Evolutionary conservation across 2,797 vertebrate species (phyloP).

Genomic region (Gobio occitaniae): DNA sequence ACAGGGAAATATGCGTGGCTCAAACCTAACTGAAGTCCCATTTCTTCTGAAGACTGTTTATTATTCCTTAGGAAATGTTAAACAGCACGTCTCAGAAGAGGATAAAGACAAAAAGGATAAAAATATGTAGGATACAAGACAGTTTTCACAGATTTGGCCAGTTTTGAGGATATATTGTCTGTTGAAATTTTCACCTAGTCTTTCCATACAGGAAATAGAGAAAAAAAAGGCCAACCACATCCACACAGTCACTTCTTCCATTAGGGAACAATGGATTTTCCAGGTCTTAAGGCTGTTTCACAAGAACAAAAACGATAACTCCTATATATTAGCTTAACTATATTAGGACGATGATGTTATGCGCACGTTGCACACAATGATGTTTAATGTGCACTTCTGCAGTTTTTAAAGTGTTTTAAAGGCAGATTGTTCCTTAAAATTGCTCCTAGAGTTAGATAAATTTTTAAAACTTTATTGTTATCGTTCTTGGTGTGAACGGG

Average conservation of each 20-base stretch:
- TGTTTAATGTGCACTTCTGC: neutral
- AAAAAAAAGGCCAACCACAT: neutral
- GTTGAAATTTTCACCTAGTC: constrained; percentile 49
- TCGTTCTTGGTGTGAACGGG: neutral
- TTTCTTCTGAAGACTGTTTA: constrained; percentile 48
- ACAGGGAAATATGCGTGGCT: constrained; percentile 24
- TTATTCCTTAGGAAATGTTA: constrained; percentile 55
- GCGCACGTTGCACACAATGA: no score
- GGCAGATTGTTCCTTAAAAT: neutral
- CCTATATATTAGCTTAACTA: neutral
- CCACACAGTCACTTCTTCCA: constrained; percentile 26
- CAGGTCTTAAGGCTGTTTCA: constrained; percentile 23
- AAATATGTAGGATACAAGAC: constrained; percentile 48
- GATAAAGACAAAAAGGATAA: constrained; percentile 35
- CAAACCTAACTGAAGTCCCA: constrained; percentile 42
- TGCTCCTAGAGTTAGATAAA: neutral
- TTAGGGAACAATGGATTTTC: constrained; percentile 25
- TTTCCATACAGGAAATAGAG: constrained; percentile 46
- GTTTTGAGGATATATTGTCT: constrained; percentile 45
- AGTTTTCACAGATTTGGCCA: constrained; percentile 37
- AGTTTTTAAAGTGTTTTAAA: neutral
- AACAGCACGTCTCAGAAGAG: constrained; percentile 32
- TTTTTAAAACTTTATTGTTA: neutral
- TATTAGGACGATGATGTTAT: neutral
- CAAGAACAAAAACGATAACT: constrained; percentile 27